These are phyloP conservation scores for Varanus komodoensis DNA, from an alignment of 2,113 vertebrate genomes.

Conservation along the genomic window DNA sequence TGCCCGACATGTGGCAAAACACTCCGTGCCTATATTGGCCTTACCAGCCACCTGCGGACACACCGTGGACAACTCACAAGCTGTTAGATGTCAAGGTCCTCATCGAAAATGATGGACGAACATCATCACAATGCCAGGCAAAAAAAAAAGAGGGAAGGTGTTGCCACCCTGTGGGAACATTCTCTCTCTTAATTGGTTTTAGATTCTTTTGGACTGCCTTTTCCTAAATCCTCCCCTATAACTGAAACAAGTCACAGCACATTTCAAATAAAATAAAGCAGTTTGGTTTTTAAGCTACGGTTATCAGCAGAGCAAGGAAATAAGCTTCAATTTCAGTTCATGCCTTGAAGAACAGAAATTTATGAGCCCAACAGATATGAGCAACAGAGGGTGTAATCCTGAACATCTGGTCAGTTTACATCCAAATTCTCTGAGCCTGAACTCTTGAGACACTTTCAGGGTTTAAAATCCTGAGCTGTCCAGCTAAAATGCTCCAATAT, in stretches of 20 bases:
- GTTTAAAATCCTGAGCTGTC: neutral
- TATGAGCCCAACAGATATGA: neutral
- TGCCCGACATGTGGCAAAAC: too few species aligned
- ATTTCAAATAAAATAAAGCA: neutral
- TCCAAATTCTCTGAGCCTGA: constrained; percentile 5
- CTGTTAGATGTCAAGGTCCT: too few species aligned
- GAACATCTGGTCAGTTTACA: constrained; percentile 24
- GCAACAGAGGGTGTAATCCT: constrained; percentile 8
- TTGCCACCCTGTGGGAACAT: neutral
- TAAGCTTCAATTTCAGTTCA: constrained; percentile 17
- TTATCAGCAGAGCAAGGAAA: neutral
- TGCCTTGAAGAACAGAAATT: neutral
- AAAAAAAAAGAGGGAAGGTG: neutral
- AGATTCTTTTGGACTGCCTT: neutral
- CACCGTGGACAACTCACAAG: too few species aligned
- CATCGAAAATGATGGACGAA: too few species aligned
- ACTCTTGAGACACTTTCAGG: neutral
- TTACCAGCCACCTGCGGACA: too few species aligned
- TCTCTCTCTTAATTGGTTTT: neutral
- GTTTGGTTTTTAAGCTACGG: neutral
- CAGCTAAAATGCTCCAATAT: neutral
- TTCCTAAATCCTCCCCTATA: neutral
- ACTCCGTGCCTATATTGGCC: too few species aligned
- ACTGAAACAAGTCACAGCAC: neutral
- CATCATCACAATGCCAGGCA: neutral